A percentile compares a stretch with the other conserved stretches of the same genome.
Conservation (phyloP, 2,888 invertebrate genomes). For the Beris morrisii region DNA sequence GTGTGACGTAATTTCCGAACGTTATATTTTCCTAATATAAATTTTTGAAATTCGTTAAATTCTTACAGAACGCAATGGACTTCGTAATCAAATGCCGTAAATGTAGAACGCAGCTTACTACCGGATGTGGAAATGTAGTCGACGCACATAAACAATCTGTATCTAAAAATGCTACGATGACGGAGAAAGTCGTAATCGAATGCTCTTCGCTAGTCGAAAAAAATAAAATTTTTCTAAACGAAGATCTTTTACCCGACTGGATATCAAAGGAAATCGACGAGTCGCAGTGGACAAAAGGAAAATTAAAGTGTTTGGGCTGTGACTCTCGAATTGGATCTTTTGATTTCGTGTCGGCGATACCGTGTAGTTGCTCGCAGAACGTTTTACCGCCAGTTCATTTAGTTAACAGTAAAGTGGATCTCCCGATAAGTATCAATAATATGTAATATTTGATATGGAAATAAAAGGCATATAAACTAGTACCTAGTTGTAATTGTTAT, state of each 20-base stretch:
- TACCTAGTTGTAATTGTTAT: not conserved
- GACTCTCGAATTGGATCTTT: constrained; percentile 66
- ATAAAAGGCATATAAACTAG: not conserved
- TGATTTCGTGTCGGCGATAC: constrained; percentile 66
- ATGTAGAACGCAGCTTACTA: constrained; percentile 56
- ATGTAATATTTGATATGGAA: not conserved
- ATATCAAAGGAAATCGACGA: constrained; percentile 59
- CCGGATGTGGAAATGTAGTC: constrained; percentile 44
- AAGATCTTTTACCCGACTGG: constrained; percentile 64
- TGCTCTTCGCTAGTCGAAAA: constrained; percentile 42
- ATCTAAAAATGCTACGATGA: constrained; percentile 24
- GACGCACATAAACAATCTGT: constrained; percentile 45
- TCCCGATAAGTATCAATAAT: constrained; percentile 21
- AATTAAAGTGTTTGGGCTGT: constrained; percentile 66
- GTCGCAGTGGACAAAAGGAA: constrained; percentile 68
- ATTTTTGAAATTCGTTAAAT: not conserved
- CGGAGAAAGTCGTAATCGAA: constrained; percentile 51
- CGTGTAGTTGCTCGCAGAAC: constrained; percentile 62
- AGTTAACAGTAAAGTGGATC: constrained; percentile 66
- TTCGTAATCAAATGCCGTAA: constrained; percentile 56
- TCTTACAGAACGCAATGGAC: not conserved
- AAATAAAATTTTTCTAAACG: constrained; percentile 58
- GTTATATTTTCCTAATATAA: not conserved
- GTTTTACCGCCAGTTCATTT: constrained; percentile 65
- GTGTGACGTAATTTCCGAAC: not conserved